These are phyloP conservation scores for Trissoscelio sp. DNA, from an alignment of 2,888 invertebrate species.

Conservation along the genomic window DNA sequence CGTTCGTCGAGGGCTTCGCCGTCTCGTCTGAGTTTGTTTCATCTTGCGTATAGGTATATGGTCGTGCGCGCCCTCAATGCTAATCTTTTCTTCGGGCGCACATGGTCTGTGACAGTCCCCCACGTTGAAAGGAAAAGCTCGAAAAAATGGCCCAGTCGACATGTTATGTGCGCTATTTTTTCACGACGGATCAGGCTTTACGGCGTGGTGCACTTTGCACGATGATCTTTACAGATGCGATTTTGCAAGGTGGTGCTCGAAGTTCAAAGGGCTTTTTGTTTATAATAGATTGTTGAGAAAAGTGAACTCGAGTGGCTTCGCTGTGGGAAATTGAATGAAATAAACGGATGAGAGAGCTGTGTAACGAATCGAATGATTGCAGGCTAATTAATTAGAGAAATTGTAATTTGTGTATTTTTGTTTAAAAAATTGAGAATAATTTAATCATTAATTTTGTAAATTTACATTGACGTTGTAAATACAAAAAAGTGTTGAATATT, in stretches of 20 bases:
- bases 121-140: conserved; percentile 2
- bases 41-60: not conserved
- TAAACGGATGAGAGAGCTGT: no score
- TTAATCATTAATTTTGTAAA: no score
- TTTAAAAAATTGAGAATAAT: no score
- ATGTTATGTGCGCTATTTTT: conserved; percentile 22
- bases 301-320: not conserved
- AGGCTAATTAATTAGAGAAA: no score
- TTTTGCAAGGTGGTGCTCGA: not conserved
- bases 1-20: conserved; percentile 45
- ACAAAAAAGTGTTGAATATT: no score
- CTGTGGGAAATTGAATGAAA: no score
- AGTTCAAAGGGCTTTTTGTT: conserved; percentile 20
- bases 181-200: conserved; percentile 24
- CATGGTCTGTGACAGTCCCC: conserved; percentile 19
- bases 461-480: no score
- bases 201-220: conserved; percentile 18
- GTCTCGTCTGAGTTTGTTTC: conserved; percentile 38
- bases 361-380: no score
- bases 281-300: conserved; percentile 13
- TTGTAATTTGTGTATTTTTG: no score
- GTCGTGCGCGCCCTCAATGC: conserved; percentile 28
- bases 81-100: conserved; percentile 45
- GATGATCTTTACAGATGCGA: conserved; percentile 25
- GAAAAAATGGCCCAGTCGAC: conserved; percentile 5